Evolutionary conservation across 2,113 vertebrate species (phyloP).

Genomic region (Hipposideros armiger): DNA sequence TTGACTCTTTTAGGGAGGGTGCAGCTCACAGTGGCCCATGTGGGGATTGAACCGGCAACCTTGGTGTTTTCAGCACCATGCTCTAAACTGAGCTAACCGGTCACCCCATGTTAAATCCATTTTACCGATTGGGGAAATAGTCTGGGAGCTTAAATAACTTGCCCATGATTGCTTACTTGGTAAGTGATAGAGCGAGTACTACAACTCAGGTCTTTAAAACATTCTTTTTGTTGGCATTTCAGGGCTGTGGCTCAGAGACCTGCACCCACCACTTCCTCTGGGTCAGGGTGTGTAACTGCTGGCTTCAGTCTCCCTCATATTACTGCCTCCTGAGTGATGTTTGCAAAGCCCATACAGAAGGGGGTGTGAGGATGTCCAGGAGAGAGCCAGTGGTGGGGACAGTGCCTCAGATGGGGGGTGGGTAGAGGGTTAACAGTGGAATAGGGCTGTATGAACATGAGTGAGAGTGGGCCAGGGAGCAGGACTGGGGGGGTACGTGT

Average conservation of each 20-base stretch:
- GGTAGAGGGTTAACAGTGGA: neutral
- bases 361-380: neutral
- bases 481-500: neutral
- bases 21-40: too few species aligned
- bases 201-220: neutral
- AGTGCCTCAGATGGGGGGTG: neutral
- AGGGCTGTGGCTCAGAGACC: neutral
- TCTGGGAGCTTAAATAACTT: neutral
- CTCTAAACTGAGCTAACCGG: too few species aligned
- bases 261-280: neutral
- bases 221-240: neutral
- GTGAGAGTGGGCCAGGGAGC: fast-evolving
- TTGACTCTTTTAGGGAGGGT: too few species aligned
- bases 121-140: neutral
- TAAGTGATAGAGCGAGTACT: neutral
- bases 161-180: neutral
- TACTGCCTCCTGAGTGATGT: neutral
- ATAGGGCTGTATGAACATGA: neutral
- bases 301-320: neutral
- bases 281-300: neutral
- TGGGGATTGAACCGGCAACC: too few species aligned
- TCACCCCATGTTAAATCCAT: neutral
- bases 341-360: neutral
- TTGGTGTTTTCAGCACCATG: too few species aligned
- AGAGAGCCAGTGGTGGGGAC: neutral